A percentile compares a stretch with the other conserved stretches of the same genome.
Evolutionary conservation across 2,113 vertebrate species (phyloP).

Genomic region (Dromiciops gliroides): DNA sequence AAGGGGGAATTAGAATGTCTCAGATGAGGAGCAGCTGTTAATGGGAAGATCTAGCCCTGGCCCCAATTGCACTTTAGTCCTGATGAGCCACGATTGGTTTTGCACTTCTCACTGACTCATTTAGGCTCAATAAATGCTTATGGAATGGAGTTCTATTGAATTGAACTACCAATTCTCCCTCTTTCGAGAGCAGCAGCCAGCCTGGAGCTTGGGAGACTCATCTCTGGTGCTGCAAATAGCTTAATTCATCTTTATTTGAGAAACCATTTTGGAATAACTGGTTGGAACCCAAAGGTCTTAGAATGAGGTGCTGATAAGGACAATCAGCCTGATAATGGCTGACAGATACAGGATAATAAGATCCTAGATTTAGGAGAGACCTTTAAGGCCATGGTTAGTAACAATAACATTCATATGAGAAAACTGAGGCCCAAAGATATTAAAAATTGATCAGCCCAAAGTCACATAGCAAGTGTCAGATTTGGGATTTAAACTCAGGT

Average conservation of each 20-base stretch:
- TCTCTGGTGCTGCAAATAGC: not conserved
- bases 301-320: not conserved
- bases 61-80: constrained; percentile 35
- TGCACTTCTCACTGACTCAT: constrained; percentile 43
- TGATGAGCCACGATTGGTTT: constrained; percentile 43
- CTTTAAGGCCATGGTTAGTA: not conserved
- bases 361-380: not conserved
- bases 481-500: not conserved
- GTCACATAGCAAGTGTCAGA: not conserved
- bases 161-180: not conserved
- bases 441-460: not conserved
- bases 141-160: not conserved
- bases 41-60: constrained; percentile 21
- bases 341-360: not conserved
- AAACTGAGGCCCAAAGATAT: not conserved
- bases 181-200: not conserved
- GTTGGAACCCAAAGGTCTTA: not conserved
- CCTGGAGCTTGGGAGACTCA: not conserved
- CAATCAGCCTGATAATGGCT: no score
- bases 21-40: constrained; percentile 61
- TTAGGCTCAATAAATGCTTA: constrained; percentile 48
- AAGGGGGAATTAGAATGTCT: constrained; percentile 68
- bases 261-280: not conserved
- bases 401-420: not conserved
- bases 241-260: not conserved